Evolutionary conservation across 2,797 vertebrate genomes (phyloP), one percentile per base, ranked within the genome.

Genomic region (Hephaestus fuliginosus): DNA sequence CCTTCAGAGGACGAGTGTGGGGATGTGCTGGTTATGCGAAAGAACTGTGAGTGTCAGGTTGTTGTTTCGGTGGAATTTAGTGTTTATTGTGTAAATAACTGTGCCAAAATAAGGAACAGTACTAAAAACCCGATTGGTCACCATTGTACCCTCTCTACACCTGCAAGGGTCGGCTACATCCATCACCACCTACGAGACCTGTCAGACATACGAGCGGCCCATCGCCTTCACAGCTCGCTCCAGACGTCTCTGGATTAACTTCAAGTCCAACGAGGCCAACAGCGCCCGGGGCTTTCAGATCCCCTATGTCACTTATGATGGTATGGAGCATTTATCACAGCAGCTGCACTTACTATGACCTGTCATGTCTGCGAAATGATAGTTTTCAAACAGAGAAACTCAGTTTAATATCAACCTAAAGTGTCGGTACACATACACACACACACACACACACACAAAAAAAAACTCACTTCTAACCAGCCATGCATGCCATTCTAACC

Each of bases 131-230:
- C 17, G 52, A 80, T 62, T 6, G 25, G 41, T 86, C 65, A 80
- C 33, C 68, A 4, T 44, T 74, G 63, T 83, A 48, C 15, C 66
- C 10, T 77, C 14, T 72, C 17, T 74, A 56, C 48, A 5, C 17
- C 76, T 52, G 33, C 44, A 55, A 99, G 98, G 97, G 86, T 99
- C 98, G 4, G 97, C 97, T 0, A 97, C 97, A 17, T 99, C 98
- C 83, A 99, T 99, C 91, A 99, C 98, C 88, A 99, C 98, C 51
- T 99, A 99, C 0, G 98, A 99, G 95, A 99, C 98, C 0, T 99
- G 98, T 87, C 98, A 99, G 95, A 99, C 98, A 1, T 99, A 99
- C 0, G 98, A 99, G 92, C 94, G 98, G 22, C 98, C 98, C 39
- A 99, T 99, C 0, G 98, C 98, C 83, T 99, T 99, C 95, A 99